Base-by-base conservation (phyloP, 1,140 invertebrate species). In the Tetragonula clypearis region DNA sequence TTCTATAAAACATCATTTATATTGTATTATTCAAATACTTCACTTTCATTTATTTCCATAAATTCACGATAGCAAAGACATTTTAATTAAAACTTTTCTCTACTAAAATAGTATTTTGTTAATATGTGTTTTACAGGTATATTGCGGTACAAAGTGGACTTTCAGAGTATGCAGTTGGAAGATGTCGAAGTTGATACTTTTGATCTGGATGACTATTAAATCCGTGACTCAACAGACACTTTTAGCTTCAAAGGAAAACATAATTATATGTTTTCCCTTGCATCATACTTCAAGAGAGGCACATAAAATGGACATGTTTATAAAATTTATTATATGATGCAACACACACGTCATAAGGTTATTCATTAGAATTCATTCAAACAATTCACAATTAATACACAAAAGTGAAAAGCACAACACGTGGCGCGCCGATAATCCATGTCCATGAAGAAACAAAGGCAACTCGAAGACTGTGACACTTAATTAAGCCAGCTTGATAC, bases 121-220 rank as follows among this genome's bases (percentile, higher is more conserved):
- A 79, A 78, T 58, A 35, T 91, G 86, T 92, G 90, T 93, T 95
- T 96, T 96, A 23, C 96, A 99, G 98, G 98, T 94, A 97, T 99
- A 92, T 97, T 99, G 90, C 98, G 99, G 87, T 99, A 99, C 96
- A 99, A 99, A 96, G 99, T 99, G 90, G 99, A 99, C 96, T 99
- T 99, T 96, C 98, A 99, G 94, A 98, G 97, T 93, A 97, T 99
- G 96, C 98, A 99, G 94, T 96, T 98, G 91, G 97, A 98, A 91
- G 98, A 99, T 77, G 96, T 97, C 92, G 97, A 98, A 89, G 96
- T 96, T 84, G 97, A 98, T 92, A 97, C 98, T 89, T 98, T 97
- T 95, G 98, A 99, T 95, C 96, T 99, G 94, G 98, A 99, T 94
- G 98, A 99, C 94, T 99, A 99, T 95, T 99, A 97, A 96, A 95